phyloP scores from a whole-genome alignment of 2,113 vertebrate genomes.

The Aphyosemion australe region DNA sequence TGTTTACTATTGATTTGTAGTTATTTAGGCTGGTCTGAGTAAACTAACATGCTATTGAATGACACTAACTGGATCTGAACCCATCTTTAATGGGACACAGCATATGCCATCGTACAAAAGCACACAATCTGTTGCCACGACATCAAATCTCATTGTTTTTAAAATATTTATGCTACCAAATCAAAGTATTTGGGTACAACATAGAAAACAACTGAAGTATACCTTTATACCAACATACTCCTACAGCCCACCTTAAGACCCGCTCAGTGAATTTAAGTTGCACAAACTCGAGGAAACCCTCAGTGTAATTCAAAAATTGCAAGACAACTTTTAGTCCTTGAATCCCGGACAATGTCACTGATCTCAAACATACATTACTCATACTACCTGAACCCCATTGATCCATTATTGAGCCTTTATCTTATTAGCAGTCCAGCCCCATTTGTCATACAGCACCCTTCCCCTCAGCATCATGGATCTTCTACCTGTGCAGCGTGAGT shows the following conservation, averaged over 20 bases:
- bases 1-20: too few relatives aligned
- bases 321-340: slow-evolving; percentile 37
- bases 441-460: slow-evolving; percentile 59
- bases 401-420: slow-evolving; percentile 63
- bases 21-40: too few relatives aligned
- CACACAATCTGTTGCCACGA: slow-evolving; percentile 6
- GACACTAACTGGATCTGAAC: too few relatives aligned
- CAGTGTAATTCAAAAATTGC: background rate
- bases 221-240: background rate
- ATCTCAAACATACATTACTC: slow-evolving; percentile 50
- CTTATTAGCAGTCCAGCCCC: slow-evolving; percentile 49
- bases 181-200: background rate
- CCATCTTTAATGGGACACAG: background rate
- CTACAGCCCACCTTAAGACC: background rate
- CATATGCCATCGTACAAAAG: background rate
- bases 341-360: slow-evolving; percentile 20
- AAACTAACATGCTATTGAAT: too few relatives aligned
- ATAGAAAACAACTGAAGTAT: background rate
- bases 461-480: slow-evolving; percentile 37
- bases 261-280: background rate
- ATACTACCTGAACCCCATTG: slow-evolving; percentile 45
- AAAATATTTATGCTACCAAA: background rate
- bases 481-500: slow-evolving; percentile 38
- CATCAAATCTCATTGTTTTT: slow-evolving; percentile 1
- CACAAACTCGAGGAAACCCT: background rate